Evolutionary conservation across 2,888 invertebrate species (phyloP).

Genomic region (Cryptus armator): DNA sequence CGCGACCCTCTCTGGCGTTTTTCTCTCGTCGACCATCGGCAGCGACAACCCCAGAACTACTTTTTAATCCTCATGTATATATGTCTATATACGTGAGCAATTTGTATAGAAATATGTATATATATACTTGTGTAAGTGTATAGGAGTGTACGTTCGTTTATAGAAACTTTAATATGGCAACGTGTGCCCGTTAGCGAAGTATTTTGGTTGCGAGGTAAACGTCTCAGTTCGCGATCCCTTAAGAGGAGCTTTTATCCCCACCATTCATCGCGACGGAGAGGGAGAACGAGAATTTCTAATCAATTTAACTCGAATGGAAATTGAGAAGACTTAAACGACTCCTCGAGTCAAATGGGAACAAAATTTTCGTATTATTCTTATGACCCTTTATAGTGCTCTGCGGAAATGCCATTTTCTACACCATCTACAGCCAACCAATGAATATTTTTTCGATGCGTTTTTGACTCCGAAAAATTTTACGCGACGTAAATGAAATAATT

Average conservation of each 20-base stretch:
- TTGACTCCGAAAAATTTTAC: no score
- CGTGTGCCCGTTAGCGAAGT: not conserved
- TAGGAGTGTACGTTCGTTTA: not conserved
- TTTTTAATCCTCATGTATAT: not conserved
- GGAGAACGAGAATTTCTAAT: not conserved
- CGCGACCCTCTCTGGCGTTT: conserved; percentile 54
- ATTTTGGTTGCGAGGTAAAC: not conserved
- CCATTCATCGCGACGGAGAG: not conserved
- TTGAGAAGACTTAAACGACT: not conserved
- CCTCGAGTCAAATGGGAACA: not conserved
- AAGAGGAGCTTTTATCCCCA: not conserved
- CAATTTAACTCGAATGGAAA: not conserved
- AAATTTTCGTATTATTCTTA: not conserved
- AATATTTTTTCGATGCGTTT: no score
- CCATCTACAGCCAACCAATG: no score
- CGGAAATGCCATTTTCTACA: no score
- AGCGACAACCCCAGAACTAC: not conserved
- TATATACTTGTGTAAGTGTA: not conserved
- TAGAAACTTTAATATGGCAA: not conserved
- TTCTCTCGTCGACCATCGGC: conserved; percentile 56
- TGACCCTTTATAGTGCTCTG: no score
- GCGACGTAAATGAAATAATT: no score
- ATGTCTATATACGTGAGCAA: not conserved
- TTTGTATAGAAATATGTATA: not conserved
- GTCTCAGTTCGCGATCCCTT: not conserved